These are phyloP conservation scores for Tubiluchus corallicola DNA, from an alignment of 2,888 invertebrate species.

Conservation along the genomic window DNA sequence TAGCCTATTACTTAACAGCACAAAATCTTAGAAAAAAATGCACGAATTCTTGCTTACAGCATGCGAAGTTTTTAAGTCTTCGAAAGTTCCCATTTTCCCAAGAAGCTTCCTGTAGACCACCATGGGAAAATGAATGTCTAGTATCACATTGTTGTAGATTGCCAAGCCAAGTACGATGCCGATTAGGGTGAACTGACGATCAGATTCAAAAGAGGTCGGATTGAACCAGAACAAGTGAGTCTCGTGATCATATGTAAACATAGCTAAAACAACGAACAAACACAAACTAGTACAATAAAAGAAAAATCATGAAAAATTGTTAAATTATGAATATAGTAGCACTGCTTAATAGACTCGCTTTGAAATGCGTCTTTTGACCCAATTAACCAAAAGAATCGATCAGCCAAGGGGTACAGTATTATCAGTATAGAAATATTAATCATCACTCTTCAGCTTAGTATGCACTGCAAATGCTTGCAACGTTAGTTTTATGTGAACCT, in stretches of 20 bases:
- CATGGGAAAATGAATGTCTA: conserved; percentile 86
- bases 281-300: neutral
- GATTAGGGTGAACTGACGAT: conserved; percentile 79
- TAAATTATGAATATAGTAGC: conserved; percentile 6
- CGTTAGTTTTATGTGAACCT: too few species aligned
- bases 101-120: conserved; percentile 81
- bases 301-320: neutral
- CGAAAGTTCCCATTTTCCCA: conserved; percentile 70
- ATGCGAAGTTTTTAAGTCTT: conserved; percentile 73
- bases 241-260: conserved; percentile 38
- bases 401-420: too few species aligned
- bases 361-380: too few species aligned
- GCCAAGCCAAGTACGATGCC: conserved; percentile 84
- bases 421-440: too few species aligned
- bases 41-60: too few species aligned
- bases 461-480: too few species aligned
- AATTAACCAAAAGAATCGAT: too few species aligned
- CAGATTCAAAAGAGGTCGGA: conserved; percentile 77
- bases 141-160: conserved; percentile 84
- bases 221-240: conserved; percentile 60
- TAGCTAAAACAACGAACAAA: conserved; percentile 27
- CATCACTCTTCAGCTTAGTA: too few species aligned
- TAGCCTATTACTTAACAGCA: too few species aligned
- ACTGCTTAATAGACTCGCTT: too few species aligned
- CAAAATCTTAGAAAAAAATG: too few species aligned